Conservation (phyloP, 2,113 vertebrate genomes). For the Diphyllodes magnificus region DNA sequence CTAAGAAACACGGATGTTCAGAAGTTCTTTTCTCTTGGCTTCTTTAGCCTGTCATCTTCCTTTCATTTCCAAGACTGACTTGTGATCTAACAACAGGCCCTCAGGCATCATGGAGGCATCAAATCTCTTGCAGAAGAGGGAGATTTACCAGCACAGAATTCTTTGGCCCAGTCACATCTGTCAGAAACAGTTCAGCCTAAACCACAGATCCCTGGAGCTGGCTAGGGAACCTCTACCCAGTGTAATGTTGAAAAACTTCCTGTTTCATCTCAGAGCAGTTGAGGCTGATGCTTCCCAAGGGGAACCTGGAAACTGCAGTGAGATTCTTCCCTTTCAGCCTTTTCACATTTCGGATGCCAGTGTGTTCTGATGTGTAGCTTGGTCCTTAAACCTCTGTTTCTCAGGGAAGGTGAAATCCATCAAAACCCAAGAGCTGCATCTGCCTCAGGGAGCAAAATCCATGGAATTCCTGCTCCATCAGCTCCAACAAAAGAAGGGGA, state of each 20-base stretch:
- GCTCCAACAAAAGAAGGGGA: background rate
- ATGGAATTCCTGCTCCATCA: background rate
- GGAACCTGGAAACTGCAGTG: background rate
- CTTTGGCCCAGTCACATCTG: background rate
- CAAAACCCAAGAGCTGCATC: background rate
- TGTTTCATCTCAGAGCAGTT: background rate
- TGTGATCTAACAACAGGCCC: background rate
- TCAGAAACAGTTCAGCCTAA: background rate
- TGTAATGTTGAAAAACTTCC: background rate
- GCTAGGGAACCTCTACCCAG: background rate
- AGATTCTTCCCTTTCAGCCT: background rate
- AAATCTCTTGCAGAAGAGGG: background rate
- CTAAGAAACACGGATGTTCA: background rate
- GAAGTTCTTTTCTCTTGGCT: background rate
- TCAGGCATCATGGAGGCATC: background rate
- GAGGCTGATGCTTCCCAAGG: background rate
- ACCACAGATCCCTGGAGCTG: background rate
- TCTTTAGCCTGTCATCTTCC: background rate
- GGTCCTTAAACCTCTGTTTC: background rate
- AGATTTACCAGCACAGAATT: background rate
- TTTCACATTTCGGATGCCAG: fast-evolving
- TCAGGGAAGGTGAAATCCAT: background rate
- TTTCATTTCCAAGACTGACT: background rate
- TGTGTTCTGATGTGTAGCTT: background rate
- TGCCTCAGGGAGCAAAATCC: background rate